Conservation (phyloP, 2,113 vertebrate species). For the Hippocampus zosterae region DNA sequence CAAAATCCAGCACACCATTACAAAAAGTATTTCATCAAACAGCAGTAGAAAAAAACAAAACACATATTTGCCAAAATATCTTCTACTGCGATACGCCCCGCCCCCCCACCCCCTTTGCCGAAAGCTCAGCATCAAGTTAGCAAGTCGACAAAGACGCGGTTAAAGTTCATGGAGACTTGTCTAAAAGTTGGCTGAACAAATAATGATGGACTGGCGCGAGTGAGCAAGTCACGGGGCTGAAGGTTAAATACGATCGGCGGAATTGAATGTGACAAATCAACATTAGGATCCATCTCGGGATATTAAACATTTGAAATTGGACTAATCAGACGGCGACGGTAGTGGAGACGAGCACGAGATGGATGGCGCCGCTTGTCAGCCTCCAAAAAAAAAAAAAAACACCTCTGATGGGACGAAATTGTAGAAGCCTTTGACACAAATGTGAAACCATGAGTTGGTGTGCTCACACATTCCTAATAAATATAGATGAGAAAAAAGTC, state of each 20-base stretch:
- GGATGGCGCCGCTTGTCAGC: slow-evolving; percentile 70
- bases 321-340: slow-evolving; percentile 72
- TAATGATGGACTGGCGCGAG: slow-evolving; percentile 58
- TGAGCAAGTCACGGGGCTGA: slow-evolving; percentile 52
- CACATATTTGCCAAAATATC: too few species aligned
- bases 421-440: slow-evolving; percentile 52
- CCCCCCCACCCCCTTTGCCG: not conserved
- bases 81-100: too few species aligned
- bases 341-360: slow-evolving; percentile 70
- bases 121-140: not conserved
- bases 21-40: not conserved
- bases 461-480: not conserved
- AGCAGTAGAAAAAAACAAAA: not conserved
- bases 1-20: not conserved
- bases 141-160: not conserved
- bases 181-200: slow-evolving; percentile 47
- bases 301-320: slow-evolving; percentile 80
- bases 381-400: slow-evolving; percentile 56
- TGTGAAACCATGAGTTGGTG: not conserved
- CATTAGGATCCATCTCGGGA: slow-evolving; percentile 79
- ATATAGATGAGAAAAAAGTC: not conserved
- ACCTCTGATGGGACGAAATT: slow-evolving; percentile 55
- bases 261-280: slow-evolving; percentile 77
- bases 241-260: slow-evolving; percentile 72
- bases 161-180: slow-evolving; percentile 11